Conservation (phyloP, 2,888 invertebrate species). For the Tolmerus cingulatus region DNA sequence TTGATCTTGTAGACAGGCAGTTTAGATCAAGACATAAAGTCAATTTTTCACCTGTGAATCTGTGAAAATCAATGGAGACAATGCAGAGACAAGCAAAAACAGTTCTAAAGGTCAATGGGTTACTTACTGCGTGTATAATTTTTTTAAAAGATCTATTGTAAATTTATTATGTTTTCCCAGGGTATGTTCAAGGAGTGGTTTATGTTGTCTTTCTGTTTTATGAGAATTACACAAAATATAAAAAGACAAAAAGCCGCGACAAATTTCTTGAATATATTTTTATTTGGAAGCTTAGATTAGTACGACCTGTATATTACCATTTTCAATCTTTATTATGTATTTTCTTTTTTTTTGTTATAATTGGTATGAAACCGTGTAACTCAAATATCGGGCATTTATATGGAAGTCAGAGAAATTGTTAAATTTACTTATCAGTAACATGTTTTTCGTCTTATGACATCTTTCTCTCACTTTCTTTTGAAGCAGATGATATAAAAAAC, state of each 20-base stretch:
- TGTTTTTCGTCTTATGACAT: too few relatives aligned
- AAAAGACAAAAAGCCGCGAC: not conserved
- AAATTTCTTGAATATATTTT: not conserved
- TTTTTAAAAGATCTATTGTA: not conserved
- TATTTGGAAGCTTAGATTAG: too few relatives aligned
- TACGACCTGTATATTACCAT: too few relatives aligned
- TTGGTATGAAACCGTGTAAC: too few relatives aligned
- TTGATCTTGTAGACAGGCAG: not conserved
- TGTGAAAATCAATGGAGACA: not conserved
- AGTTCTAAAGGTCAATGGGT: not conserved
- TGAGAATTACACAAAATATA: not conserved
- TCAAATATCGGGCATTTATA: too few relatives aligned
- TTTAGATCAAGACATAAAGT: slow-evolving; percentile 6
- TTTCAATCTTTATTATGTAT: too few relatives aligned
- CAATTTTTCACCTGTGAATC: slow-evolving; percentile 20
- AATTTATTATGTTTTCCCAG: not conserved
- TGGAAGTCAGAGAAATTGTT: too few relatives aligned
- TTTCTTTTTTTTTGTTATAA: too few relatives aligned
- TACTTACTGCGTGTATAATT: not conserved
- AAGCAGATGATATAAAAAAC: too few relatives aligned
- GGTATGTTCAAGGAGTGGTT: not conserved
- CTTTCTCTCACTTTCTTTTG: too few relatives aligned
- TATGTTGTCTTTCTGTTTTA: not conserved
- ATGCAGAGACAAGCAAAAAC: not conserved
- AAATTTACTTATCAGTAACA: too few relatives aligned